These are phyloP conservation scores for Lophius americanus DNA, from an alignment of 2,797 vertebrate species.

Conservation along the genomic window DNA sequence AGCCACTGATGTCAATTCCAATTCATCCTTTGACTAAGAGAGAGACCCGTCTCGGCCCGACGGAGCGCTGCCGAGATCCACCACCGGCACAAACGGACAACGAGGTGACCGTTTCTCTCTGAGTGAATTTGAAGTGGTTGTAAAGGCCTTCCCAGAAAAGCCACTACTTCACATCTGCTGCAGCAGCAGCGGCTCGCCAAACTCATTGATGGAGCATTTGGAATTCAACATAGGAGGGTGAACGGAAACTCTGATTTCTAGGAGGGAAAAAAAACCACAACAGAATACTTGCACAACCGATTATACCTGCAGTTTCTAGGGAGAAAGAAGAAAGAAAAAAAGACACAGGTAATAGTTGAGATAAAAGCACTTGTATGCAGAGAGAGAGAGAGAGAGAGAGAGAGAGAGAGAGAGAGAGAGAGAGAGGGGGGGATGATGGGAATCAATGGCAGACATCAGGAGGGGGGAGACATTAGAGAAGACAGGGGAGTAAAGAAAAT, in stretches of 20 bases:
- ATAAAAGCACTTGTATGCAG: slow-evolving; percentile 73
- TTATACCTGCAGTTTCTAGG: slow-evolving; percentile 86
- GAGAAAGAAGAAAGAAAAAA: slow-evolving; percentile 84
- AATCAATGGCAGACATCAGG: slow-evolving; percentile 59
- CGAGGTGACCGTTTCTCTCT: slow-evolving; percentile 38
- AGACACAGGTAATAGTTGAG: slow-evolving; percentile 82
- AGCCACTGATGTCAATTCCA: slow-evolving; percentile 65
- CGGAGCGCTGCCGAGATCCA: slow-evolving; percentile 38
- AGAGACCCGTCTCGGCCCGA: slow-evolving; percentile 33
- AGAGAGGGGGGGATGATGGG: slow-evolving; percentile 37
- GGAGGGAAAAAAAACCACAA: slow-evolving; percentile 35
- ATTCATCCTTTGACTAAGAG: slow-evolving; percentile 62
- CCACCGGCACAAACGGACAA: slow-evolving; percentile 22
- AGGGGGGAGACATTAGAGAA: slow-evolving; percentile 45
- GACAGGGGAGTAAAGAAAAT: slow-evolving; percentile 52
- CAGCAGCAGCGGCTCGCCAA: slow-evolving; percentile 47
- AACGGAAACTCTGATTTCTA: slow-evolving; percentile 72
- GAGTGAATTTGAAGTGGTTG: slow-evolving; percentile 36
- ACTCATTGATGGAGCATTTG: slow-evolving; percentile 63
- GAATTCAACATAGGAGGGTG: slow-evolving; percentile 75
- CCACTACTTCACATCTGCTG: slow-evolving; percentile 41
- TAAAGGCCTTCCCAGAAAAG: slow-evolving; percentile 43
- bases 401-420: too few species aligned
- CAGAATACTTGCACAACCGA: slow-evolving; percentile 83
- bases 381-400: slow-evolving; percentile 45